Conservation (phyloP, 2,888 invertebrate species). For the Drosophila barbarae region DNA sequence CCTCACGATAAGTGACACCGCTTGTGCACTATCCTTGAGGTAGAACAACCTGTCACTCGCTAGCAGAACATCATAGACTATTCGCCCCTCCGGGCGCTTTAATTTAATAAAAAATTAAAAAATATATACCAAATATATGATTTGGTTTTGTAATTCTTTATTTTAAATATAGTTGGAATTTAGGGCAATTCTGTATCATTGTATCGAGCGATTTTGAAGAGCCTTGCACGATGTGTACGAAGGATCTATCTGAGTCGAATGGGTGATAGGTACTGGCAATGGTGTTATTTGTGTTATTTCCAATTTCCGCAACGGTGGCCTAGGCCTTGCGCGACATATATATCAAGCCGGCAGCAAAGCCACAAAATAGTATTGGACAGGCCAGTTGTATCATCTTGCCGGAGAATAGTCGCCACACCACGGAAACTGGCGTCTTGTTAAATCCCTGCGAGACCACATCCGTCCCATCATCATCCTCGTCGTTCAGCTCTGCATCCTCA, state of each 20-base stretch:
- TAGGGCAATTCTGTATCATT: conserved; percentile 31
- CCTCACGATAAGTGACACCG: background rate
- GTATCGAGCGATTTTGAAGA: conserved; percentile 29
- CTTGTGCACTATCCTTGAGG: background rate
- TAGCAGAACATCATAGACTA: background rate
- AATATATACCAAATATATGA: background rate
- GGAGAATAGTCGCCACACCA: conserved; percentile 36
- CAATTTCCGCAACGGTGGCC: background rate
- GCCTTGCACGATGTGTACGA: background rate
- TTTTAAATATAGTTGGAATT: conserved; percentile 49
- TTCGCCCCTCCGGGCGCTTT: background rate
- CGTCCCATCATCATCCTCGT: conserved; percentile 1
- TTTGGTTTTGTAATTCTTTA: conserved; percentile 9
- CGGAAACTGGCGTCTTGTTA: conserved; percentile 8
- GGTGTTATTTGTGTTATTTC: background rate
- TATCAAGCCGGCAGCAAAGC: conserved; percentile 56
- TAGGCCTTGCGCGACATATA: conserved; percentile 58
- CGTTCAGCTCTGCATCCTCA: background rate
- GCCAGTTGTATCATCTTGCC: conserved; percentile 40
- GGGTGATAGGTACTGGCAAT: background rate
- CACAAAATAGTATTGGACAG: conserved; percentile 55
- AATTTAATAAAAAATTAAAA: background rate
- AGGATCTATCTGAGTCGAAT: background rate
- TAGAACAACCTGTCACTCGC: conserved; percentile 10
- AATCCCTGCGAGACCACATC: background rate